Conservation (phyloP, 2,797 vertebrate genomes). For the Capromys pilorides region DNA sequence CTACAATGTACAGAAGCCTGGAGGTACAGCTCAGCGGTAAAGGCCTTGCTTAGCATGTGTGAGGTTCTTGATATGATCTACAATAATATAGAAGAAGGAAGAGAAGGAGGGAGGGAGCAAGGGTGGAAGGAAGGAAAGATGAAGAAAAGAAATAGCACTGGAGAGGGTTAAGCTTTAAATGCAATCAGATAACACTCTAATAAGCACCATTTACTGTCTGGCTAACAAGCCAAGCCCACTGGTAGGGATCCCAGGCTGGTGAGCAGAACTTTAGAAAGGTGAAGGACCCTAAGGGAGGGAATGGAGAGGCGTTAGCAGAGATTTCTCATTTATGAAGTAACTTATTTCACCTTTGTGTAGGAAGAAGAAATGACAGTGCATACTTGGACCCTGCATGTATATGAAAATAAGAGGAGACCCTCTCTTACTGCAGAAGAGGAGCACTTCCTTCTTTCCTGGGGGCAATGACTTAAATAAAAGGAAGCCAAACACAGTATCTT, state of each 20-base stretch:
- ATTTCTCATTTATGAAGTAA: too few species aligned
- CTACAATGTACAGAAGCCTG: background rate
- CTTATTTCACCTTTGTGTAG: background rate
- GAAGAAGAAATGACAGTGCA: background rate
- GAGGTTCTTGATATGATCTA: background rate
- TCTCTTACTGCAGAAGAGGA: background rate
- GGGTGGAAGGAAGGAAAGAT: background rate
- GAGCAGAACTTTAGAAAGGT: accelerated
- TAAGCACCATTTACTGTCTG: background rate
- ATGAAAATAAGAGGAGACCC: background rate
- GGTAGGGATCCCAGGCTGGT: background rate
- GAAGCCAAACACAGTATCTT: background rate
- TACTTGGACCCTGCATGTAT: background rate
- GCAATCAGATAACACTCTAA: background rate
- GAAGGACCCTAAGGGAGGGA: background rate
- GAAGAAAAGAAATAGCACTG: background rate
- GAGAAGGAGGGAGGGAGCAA: background rate
- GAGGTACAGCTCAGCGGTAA: background rate
- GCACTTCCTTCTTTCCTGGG: background rate
- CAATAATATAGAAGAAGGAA: background rate
- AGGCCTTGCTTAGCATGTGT: background rate
- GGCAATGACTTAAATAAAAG: background rate
- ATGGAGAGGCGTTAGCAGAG: background rate
- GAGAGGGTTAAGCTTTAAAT: background rate
- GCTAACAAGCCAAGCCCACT: too few species aligned